These are phyloP conservation scores for Gambelia wislizenii DNA, from an alignment of 2,797 vertebrate genomes.

Conservation along the genomic window DNA sequence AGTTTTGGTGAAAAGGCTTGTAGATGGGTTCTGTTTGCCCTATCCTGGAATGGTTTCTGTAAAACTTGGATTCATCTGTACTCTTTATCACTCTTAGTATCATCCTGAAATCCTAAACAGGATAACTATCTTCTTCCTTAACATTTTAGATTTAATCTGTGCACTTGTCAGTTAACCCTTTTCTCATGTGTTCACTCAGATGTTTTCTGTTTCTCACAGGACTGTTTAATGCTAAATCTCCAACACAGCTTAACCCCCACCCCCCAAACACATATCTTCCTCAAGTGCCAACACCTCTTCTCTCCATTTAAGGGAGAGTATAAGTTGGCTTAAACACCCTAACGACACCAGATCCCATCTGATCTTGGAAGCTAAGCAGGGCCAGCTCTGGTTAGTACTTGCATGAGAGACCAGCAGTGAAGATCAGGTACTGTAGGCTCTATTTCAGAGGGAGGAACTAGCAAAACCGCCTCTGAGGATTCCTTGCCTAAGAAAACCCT, in stretches of 20 bases:
- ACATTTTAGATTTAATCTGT: background rate
- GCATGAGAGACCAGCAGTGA: too few relatives aligned
- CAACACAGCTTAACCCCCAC: too few relatives aligned
- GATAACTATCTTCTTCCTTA: background rate
- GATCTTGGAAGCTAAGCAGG: too few relatives aligned
- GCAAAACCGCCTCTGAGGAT: too few relatives aligned
- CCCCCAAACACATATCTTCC: background rate
- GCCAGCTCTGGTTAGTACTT: too few relatives aligned
- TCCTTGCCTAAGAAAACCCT: too few relatives aligned
- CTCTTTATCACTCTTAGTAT: background rate
- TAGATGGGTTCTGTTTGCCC: background rate
- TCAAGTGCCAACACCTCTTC: background rate
- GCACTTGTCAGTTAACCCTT: background rate
- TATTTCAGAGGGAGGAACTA: too few relatives aligned
- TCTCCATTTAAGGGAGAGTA: background rate
- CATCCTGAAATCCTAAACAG: background rate
- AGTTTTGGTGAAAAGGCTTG: too few relatives aligned
- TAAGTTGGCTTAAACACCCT: too few relatives aligned
- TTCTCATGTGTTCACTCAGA: background rate
- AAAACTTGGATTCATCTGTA: background rate
- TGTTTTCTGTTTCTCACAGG: background rate
- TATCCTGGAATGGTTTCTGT: background rate
- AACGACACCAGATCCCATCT: too few relatives aligned
- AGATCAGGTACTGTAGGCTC: too few relatives aligned
- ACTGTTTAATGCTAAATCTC: too few relatives aligned